These are phyloP conservation scores for Lutraria lutraria DNA, from an alignment of 2,888 invertebrate genomes.

Conservation along the genomic window DNA sequence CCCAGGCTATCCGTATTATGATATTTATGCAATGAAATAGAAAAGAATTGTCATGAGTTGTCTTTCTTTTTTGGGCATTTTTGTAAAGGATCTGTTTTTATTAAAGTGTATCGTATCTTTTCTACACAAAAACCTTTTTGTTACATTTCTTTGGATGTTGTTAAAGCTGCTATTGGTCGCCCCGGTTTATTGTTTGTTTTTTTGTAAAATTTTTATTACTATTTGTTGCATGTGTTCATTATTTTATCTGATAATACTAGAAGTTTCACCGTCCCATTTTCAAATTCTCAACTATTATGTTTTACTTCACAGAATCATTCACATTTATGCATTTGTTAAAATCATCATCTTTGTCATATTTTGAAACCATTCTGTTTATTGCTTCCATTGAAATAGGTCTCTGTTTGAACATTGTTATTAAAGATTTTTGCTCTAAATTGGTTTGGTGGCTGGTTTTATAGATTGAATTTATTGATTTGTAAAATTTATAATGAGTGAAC, in stretches of 20 bases:
- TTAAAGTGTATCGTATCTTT: too few species aligned
- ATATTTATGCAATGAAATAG: too few species aligned
- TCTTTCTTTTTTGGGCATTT: too few species aligned
- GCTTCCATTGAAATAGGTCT: too few species aligned
- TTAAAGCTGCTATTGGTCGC: neutral
- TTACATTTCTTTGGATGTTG: slow-evolving; percentile 3
- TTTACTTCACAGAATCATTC: neutral
- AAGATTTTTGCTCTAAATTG: neutral
- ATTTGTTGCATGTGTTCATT: slow-evolving; percentile 26
- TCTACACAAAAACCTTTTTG: neutral
- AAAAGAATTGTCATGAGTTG: too few species aligned
- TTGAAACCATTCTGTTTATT: neutral
- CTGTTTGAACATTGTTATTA: too few species aligned
- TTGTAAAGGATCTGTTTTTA: too few species aligned
- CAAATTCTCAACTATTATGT: neutral
- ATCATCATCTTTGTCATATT: neutral
- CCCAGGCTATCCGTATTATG: too few species aligned
- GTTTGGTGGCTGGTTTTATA: neutral
- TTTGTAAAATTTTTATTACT: slow-evolving; percentile 28
- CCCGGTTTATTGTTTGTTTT: neutral
- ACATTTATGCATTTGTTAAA: neutral
- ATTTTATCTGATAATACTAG: slow-evolving; percentile 17
- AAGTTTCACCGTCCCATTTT: slow-evolving; percentile 2
- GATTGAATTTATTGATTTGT: too few species aligned
- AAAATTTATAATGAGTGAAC: too few species aligned